These are phyloP conservation scores for Hyposoter didymator DNA, from an alignment of 2,888 invertebrate genomes.

Conservation along the genomic window DNA sequence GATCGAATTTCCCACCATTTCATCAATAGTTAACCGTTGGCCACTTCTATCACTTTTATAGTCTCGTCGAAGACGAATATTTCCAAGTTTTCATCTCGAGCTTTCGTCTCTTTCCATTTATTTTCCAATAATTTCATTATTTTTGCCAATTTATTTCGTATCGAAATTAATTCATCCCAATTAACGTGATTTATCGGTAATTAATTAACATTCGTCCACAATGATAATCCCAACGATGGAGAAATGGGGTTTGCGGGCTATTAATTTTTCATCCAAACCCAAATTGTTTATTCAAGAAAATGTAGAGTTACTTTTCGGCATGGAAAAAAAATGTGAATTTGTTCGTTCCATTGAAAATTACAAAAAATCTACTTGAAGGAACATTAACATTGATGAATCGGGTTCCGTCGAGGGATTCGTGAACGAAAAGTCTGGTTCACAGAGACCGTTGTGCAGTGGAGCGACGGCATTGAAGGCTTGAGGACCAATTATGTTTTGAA, in stretches of 20 bases:
- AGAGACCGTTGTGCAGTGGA: neutral
- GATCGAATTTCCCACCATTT: constrained; percentile 50
- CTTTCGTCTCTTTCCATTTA: neutral
- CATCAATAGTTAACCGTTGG: constrained; percentile 35
- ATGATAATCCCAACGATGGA: neutral
- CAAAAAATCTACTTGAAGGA: neutral
- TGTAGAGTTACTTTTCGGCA: neutral
- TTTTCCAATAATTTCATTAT: neutral
- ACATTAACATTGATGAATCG: neutral
- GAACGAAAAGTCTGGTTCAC: neutral
- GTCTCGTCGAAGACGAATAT: constrained; percentile 13
- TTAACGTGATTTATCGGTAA: neutral
- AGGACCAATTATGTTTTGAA: constrained; percentile 14
- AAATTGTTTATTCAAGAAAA: neutral
- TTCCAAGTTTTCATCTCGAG: neutral
- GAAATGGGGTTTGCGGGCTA: no score
- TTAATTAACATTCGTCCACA: neutral
- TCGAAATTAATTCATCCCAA: neutral
- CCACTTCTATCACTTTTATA: constrained; percentile 33
- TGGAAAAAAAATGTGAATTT: neutral
- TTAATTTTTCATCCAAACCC: neutral
- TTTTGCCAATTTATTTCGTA: neutral
- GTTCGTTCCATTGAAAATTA: neutral
- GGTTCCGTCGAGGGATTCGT: neutral
- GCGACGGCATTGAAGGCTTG: neutral